A percentile compares a stretch with the other conserved stretches of the same genome.
These are phyloP conservation scores for Luperina nickerlii DNA, from an alignment of 2,888 invertebrate genomes.

Conservation along the genomic window DNA sequence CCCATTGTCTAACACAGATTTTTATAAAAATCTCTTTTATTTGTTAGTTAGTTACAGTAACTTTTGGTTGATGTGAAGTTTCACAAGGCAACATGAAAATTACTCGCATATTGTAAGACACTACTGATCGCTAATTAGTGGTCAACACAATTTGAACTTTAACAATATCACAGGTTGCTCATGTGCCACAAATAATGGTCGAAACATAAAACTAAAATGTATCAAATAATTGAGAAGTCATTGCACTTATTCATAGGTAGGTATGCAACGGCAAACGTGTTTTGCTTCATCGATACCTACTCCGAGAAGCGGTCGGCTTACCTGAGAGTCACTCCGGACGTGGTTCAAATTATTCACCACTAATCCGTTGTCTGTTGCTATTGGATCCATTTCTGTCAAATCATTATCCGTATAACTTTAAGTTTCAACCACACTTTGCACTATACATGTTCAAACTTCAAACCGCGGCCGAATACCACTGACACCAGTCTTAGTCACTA, in stretches of 20 bases:
- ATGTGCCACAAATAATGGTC: constrained; percentile 41
- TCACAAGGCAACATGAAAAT: constrained; percentile 31
- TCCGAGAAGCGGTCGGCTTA: constrained; percentile 78
- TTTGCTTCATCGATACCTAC: constrained; percentile 84
- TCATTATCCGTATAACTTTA: constrained; percentile 79
- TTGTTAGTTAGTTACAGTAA: constrained; percentile 25
- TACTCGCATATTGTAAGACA: constrained; percentile 27
- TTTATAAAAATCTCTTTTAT: constrained; percentile 52
- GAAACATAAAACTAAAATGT: constrained; percentile 67
- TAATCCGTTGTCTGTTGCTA: constrained; percentile 87
- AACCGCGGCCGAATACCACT: constrained; percentile 54
- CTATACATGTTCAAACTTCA: constrained; percentile 70
- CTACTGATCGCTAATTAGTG: constrained; percentile 47
- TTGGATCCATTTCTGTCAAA: constrained; percentile 85
- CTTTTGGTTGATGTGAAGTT: constrained; percentile 41
- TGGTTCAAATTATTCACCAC: constrained; percentile 89
- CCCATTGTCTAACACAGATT: constrained; percentile 41
- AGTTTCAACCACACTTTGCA: constrained; percentile 74
- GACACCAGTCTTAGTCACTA: constrained; percentile 69
- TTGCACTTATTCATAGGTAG: constrained; percentile 87
- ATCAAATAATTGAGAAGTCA: constrained; percentile 80
- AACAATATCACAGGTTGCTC: constrained; percentile 41
- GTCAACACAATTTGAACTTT: constrained; percentile 38
- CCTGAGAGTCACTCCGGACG: constrained; percentile 89
- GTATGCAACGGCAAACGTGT: constrained; percentile 87